Evolutionary conservation across 1,140 invertebrate genomes (phyloP), one percentile per base, ranked within the genome.

Genomic region (Lasioglossum baleicum): DNA sequence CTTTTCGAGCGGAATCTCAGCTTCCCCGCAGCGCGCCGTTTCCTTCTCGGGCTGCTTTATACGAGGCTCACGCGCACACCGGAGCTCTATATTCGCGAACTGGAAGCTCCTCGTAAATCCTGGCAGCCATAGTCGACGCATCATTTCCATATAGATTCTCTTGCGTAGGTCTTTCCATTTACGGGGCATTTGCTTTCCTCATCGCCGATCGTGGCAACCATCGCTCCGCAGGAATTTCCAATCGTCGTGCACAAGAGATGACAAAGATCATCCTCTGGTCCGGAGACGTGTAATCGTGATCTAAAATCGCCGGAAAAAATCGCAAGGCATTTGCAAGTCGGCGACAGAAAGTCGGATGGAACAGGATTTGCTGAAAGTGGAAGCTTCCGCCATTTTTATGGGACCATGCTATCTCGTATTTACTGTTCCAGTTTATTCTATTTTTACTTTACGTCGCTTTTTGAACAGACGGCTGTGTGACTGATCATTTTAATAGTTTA

Each of bases 101-200:
- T 51, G 75, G 40, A 68, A 15, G 68, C 44, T 63, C 68, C 63
- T 73, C 80, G 86, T 87, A 87, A 87, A 88, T 88, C 83, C 80
- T 64, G 56, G 42, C 58, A 40, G 60, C 71, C 66, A 71, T 72
- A 77, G 76, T 77, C 70, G 80, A 86, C 80, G 75, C 67, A 56
- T 87, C 80, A 88, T 89, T 89, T 87, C 81, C 84, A 88, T 87
- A 82, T 86, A 88, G 79, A 88, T 89, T 84, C 72, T 53, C 67
- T 70, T 51, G 71, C 66, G 51, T 73, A 22, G 51, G 44, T 72
- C 68, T 40, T 60, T 60, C 22, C 75, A 58, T 75, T 67, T 22
- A 48, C 74, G 53, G 26, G 48, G 48, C 48, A 69, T 67, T 83
- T 74, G 63, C 72, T 75, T 75, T 72, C 42, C 60, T 75, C 71